phyloP scores from a whole-genome alignment of 2,113 vertebrate species.

The Cavia porcellus region DNA sequence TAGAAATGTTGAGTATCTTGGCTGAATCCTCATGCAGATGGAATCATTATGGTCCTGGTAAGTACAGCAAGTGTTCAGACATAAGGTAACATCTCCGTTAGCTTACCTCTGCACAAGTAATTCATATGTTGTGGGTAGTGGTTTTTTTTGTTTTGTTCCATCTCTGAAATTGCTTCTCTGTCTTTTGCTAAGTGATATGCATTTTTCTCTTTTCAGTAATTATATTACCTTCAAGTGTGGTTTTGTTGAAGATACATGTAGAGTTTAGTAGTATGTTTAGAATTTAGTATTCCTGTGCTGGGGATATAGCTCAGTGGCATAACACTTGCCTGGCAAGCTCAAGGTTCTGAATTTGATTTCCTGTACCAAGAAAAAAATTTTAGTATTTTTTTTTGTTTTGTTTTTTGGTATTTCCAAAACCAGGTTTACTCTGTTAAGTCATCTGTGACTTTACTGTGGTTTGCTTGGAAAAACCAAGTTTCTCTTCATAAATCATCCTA shows the following conservation, averaged over 20 bases:
- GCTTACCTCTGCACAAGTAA: background rate
- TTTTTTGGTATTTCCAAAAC: background rate
- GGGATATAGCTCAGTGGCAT: too few species aligned
- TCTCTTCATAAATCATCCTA: slow-evolving; percentile 20
- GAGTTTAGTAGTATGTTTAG: background rate
- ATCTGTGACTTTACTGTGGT: slow-evolving; percentile 27
- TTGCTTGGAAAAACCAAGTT: slow-evolving; percentile 2
- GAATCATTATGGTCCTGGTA: slow-evolving; percentile 65
- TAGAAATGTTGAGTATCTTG: slow-evolving; percentile 61
- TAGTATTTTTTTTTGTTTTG: background rate
- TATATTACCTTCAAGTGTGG: background rate
- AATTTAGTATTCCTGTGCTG: background rate
- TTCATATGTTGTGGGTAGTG: background rate
- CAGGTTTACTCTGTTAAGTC: slow-evolving; percentile 16
- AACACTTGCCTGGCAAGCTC: too few species aligned
- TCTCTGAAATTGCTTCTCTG: slow-evolving; percentile 39
- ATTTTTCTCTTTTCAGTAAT: slow-evolving; percentile 54
- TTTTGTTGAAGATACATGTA: background rate
- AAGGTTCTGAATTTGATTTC: too few species aligned
- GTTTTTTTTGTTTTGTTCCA: background rate
- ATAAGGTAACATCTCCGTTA: background rate
- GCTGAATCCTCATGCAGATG: slow-evolving; percentile 41
- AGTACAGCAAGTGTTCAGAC: background rate
- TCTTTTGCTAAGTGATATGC: slow-evolving; percentile 7
- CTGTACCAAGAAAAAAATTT: too few species aligned